A percentile compares a stretch with the other conserved stretches of the same genome.
Conservation (phyloP, 2,888 invertebrate genomes). For the Chloroclystis v-ata region DNA sequence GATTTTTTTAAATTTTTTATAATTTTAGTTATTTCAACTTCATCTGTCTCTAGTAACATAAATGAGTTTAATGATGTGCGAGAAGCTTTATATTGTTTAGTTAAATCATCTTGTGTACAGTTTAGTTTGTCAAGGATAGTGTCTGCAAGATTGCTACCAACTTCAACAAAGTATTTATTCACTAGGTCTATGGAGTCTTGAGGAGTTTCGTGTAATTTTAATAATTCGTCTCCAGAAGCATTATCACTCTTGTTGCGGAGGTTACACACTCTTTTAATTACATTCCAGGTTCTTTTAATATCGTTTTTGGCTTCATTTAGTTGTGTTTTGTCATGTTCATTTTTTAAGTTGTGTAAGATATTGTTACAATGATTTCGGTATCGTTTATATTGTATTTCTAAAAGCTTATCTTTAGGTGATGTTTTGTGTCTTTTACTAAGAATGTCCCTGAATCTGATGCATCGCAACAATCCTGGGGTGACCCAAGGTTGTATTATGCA, state of each 20-base stretch:
- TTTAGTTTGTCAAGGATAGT: background rate
- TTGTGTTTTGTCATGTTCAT: background rate
- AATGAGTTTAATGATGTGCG: background rate
- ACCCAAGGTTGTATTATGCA: background rate
- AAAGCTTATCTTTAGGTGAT: background rate
- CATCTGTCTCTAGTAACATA: background rate
- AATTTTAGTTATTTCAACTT: background rate
- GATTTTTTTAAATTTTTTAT: background rate
- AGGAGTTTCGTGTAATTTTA: background rate
- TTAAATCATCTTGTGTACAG: background rate
- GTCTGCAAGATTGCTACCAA: background rate
- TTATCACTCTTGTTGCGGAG: background rate
- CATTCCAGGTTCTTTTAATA: conserved; percentile 1
- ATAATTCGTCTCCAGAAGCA: background rate
- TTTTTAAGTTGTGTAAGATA: background rate
- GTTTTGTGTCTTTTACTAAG: background rate
- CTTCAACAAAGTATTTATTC: background rate
- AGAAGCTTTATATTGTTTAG: background rate
- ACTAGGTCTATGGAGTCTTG: background rate
- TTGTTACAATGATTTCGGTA: conserved; percentile 4
- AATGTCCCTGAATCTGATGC: background rate
- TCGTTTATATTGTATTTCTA: background rate
- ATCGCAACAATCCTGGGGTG: background rate
- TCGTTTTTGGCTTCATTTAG: background rate
- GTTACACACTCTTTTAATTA: background rate